Evolutionary conservation across 2,113 vertebrate species (phyloP).

Genomic region (Geococcyx californianus): DNA sequence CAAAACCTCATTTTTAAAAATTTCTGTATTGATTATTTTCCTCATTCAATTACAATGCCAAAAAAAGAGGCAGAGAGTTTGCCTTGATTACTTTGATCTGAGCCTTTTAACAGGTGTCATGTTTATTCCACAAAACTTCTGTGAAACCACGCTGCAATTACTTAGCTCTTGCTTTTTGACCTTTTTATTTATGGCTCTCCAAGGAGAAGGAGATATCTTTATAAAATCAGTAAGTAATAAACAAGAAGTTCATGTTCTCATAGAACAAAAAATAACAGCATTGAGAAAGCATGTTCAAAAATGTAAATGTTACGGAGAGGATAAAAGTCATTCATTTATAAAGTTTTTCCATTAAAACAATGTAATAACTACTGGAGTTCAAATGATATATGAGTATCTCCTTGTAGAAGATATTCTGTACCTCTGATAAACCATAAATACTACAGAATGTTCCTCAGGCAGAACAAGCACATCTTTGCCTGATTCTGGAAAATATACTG

Average conservation of each 20-base stretch:
- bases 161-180: not conserved
- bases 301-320: not conserved
- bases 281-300: conserved; percentile 38
- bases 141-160: not conserved
- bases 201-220: conserved; percentile 43
- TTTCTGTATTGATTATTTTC: not conserved
- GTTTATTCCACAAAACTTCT: not conserved
- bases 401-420: conserved; percentile 71
- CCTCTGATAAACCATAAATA: conserved; percentile 71
- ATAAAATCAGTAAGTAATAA: conserved; percentile 42
- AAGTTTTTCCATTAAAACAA: conserved; percentile 66
- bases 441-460: not conserved
- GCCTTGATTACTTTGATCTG: not conserved
- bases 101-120: not conserved
- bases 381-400: conserved; percentile 52
- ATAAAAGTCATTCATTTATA: conserved; percentile 59
- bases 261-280: conserved; percentile 42
- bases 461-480: conserved; percentile 48
- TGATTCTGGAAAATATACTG: conserved; percentile 14
- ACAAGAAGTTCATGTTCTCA: conserved; percentile 41
- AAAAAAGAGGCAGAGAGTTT: not conserved
- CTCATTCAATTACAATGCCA: not conserved
- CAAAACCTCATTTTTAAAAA: not conserved
- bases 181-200: conserved; percentile 13
- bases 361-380: conserved; percentile 32